Percentiles rank a stretch among this genome's conserved stretches.
These are phyloP conservation scores for Pelochelys cantorii DNA, from an alignment of 2,797 vertebrate species.

Conservation along the genomic window DNA sequence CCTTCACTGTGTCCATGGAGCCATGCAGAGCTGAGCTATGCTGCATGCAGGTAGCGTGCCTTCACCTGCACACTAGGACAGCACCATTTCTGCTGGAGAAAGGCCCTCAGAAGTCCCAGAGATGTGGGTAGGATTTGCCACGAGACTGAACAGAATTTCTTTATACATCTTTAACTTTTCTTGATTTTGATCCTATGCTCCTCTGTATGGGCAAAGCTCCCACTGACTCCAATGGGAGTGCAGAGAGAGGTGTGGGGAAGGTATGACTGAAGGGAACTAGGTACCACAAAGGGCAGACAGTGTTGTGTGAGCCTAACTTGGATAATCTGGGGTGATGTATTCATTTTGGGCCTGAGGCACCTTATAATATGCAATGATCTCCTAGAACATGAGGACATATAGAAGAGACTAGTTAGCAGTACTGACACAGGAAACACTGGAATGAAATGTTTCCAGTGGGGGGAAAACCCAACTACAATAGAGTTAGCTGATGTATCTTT, in stretches of 20 bases:
- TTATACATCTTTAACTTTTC: background rate
- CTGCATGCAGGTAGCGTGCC: background rate
- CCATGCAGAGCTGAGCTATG: background rate
- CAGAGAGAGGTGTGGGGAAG: background rate
- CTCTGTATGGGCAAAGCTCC: background rate
- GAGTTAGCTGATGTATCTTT: background rate
- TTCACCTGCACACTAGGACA: background rate
- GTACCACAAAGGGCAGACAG: background rate
- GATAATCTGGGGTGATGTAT: background rate
- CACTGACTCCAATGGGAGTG: background rate
- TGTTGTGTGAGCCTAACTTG: background rate
- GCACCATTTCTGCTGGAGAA: background rate
- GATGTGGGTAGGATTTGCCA: background rate
- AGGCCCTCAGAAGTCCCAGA: background rate
- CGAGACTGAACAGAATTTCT: background rate
- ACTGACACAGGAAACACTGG: background rate
- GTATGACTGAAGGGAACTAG: background rate
- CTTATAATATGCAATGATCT: background rate
- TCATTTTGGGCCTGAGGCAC: background rate
- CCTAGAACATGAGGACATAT: background rate
- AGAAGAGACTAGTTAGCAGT: background rate
- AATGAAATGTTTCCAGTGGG: background rate
- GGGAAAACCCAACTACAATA: background rate
- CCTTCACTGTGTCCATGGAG: background rate
- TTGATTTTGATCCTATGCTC: background rate